Evolutionary conservation across 2,797 vertebrate genomes (phyloP).

Genomic region (Pseudopleuronectes americanus): DNA sequence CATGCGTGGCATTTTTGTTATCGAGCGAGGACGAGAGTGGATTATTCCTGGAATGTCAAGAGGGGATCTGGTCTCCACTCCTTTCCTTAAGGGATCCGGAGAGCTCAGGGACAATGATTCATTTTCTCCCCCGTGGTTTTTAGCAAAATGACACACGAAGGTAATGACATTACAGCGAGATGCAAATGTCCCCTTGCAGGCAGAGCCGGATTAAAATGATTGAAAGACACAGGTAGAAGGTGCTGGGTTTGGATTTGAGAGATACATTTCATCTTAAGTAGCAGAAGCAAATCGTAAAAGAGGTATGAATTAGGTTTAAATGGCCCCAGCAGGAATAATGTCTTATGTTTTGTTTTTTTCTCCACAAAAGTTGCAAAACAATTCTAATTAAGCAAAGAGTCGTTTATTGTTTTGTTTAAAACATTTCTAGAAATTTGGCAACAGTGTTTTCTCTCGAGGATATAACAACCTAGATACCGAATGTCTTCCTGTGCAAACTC

Average conservation of each 20-base stretch:
- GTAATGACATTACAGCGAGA: conserved; percentile 53
- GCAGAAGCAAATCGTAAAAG: background rate
- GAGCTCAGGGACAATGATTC: conserved; percentile 43
- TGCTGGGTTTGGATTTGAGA: conserved; percentile 10
- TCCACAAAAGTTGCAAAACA: too few relatives aligned
- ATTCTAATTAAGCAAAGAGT: too few relatives aligned
- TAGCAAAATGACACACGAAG: conserved; percentile 46
- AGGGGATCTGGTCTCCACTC: conserved; percentile 52
- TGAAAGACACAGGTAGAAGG: conserved; percentile 5
- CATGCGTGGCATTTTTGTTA: conserved; percentile 82
- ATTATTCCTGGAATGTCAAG: conserved; percentile 80
- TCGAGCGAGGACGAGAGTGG: conserved; percentile 65
- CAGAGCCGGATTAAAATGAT: conserved; percentile 52
- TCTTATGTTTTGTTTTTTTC: too few relatives aligned
- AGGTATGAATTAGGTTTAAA: too few relatives aligned
- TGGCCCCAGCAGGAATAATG: too few relatives aligned
- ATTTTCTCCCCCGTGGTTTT: conserved; percentile 36
- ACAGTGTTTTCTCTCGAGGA: too few relatives aligned
- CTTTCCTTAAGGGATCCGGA: conserved; percentile 39
- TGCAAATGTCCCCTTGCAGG: conserved; percentile 41
- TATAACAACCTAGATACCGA: too few relatives aligned
- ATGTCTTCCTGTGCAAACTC: too few relatives aligned
- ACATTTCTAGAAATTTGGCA: too few relatives aligned
- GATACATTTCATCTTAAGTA: background rate
- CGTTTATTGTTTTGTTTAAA: too few relatives aligned